These are phyloP conservation scores for Falcaria lacertinaria DNA, from an alignment of 2,888 invertebrate genomes.

Conservation along the genomic window DNA sequence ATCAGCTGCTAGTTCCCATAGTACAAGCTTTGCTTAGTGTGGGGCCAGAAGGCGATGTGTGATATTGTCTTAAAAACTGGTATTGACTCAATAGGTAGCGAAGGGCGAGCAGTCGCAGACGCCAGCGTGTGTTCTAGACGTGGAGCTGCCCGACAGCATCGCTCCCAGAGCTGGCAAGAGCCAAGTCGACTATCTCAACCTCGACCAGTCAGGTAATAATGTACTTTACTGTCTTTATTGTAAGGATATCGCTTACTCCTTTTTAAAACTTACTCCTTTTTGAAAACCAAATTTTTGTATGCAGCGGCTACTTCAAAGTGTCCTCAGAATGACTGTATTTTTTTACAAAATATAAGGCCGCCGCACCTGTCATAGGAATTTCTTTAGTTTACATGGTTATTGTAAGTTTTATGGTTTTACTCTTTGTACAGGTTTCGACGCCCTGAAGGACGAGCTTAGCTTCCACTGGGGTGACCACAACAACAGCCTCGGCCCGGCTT, in stretches of 20 bases:
- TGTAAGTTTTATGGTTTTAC: neutral
- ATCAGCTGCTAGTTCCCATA: no score
- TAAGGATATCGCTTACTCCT: no score
- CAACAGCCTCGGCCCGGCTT: conserved; percentile 79
- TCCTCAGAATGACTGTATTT: no score
- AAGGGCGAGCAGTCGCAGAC: conserved; percentile 68
- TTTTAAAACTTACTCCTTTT: no score
- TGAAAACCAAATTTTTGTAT: no score
- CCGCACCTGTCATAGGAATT: no score
- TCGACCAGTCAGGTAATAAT: conserved; percentile 67
- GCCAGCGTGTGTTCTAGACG: conserved; percentile 70
- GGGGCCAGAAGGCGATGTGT: no score
- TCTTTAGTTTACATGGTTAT: no score
- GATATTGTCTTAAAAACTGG: conserved; percentile 8
- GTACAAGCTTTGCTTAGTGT: no score
- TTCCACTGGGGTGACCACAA: conserved; percentile 86
- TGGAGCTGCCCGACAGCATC: conserved; percentile 59
- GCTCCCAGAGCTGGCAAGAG: conserved; percentile 72
- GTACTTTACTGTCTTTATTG: neutral
- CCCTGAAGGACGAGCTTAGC: conserved; percentile 85
- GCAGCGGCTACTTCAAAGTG: no score
- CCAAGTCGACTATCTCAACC: conserved; percentile 67
- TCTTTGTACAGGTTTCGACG: conserved; percentile 81
- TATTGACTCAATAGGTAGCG: conserved; percentile 39
- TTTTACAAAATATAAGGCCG: no score